These are phyloP conservation scores for Hylaea fasciaria DNA, from an alignment of 2,888 invertebrate genomes.

Conservation along the genomic window DNA sequence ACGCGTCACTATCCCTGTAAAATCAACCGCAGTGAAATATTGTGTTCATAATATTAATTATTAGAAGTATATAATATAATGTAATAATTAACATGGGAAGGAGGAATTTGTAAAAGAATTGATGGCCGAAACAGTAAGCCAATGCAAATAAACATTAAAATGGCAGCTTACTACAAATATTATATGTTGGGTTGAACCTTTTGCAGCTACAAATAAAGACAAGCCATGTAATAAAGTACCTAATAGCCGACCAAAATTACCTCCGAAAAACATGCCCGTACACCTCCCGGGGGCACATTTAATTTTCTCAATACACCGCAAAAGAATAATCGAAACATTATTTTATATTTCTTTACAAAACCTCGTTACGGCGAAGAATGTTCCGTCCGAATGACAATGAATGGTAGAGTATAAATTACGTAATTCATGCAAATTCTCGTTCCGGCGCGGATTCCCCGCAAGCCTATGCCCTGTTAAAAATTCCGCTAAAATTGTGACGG, in stretches of 20 bases:
- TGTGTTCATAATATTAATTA: no score
- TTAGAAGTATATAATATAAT: no score
- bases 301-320: constrained; percentile 19
- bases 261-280: constrained; percentile 1
- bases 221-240: neutral
- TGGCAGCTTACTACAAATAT: no score
- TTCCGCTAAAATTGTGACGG: constrained; percentile 61
- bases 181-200: no score
- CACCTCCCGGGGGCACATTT: constrained; percentile 18
- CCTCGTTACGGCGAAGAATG: constrained; percentile 42
- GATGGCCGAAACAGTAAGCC: no score
- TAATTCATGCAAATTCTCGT: constrained; percentile 71
- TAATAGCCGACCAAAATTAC: neutral
- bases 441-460: constrained; percentile 48
- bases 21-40: no score
- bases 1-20: no score
- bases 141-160: no score
- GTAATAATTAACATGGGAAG: no score
- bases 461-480: constrained; percentile 52
- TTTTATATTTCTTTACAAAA: constrained; percentile 43
- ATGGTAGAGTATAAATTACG: constrained; percentile 63
- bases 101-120: no score
- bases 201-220: no score
- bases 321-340: constrained; percentile 28
- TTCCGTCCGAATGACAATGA: constrained; percentile 49